Conservation (phyloP, 2,113 vertebrate genomes). For the Butastur rufipennis region DNA sequence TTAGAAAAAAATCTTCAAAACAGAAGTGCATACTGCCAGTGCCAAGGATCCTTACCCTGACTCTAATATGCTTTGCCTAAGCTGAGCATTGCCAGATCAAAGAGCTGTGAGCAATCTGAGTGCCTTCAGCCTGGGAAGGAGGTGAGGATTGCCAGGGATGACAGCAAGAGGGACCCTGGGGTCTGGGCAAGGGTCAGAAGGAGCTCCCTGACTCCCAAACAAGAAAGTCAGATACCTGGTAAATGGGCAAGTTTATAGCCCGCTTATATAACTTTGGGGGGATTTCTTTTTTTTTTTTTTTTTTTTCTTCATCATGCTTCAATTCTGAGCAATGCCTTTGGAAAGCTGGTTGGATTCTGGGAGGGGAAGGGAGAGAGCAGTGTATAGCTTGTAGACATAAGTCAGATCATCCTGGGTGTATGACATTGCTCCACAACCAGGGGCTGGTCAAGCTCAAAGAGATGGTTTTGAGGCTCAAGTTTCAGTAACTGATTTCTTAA, state of each 20-base stretch:
- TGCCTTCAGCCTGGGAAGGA: not conserved
- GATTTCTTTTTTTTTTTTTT: accelerated
- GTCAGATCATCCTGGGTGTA: not conserved
- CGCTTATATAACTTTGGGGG: too few species aligned
- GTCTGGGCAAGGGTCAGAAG: not conserved
- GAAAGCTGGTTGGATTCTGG: not conserved
- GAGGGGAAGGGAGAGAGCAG: not conserved
- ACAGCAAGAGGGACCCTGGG: not conserved
- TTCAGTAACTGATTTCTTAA: not conserved
- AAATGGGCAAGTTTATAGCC: not conserved
- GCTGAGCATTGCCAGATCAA: not conserved
- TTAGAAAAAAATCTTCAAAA: not conserved
- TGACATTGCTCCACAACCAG: not conserved
- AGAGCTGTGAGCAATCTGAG: not conserved
- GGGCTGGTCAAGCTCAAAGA: not conserved
- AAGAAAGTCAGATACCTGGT: not conserved
- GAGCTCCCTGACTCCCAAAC: not conserved
- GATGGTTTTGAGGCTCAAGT: not conserved
- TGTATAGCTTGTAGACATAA: not conserved
- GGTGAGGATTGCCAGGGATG: not conserved
- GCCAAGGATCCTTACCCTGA: not conserved
- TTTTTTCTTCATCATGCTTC: not conserved
- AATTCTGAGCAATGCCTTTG: not conserved
- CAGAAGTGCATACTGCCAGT: not conserved
- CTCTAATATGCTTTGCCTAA: not conserved